These are phyloP conservation scores for Leptopilina boulardi DNA, from an alignment of 1,140 invertebrate genomes.

Conservation along the genomic window DNA sequence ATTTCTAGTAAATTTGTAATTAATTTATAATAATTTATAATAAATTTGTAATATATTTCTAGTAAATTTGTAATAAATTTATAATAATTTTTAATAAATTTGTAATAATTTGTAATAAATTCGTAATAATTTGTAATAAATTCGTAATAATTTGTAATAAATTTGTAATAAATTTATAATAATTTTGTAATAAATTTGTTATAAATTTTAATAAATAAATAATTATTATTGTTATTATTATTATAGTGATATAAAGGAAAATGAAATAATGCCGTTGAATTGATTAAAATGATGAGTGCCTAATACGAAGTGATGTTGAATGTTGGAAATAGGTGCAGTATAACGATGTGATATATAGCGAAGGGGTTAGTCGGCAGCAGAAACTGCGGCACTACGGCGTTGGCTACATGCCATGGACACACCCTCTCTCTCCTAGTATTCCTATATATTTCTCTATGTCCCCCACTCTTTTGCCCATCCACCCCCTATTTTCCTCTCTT, in stretches of 20 bases:
- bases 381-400: slow-evolving; percentile 69
- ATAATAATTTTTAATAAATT: no score
- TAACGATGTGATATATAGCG: slow-evolving; percentile 50
- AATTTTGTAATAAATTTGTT: no score
- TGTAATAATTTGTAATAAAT: no score
- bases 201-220: no score
- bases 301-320: slow-evolving; percentile 44
- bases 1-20: no score
- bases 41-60: no score
- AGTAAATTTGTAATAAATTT: no score
- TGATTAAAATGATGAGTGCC: slow-evolving; percentile 43
- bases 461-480: slow-evolving; percentile 33
- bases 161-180: no score
- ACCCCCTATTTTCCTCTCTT: slow-evolving; percentile 25
- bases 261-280: background rate
- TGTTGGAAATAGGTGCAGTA: slow-evolving; percentile 55
- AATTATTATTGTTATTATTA: no score
- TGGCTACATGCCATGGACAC: slow-evolving; percentile 66
- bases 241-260: slow-evolving; percentile 31
- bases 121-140: no score
- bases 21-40: no score
- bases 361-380: slow-evolving; percentile 57
- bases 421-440: slow-evolving; percentile 57
- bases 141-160: no score
- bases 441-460: slow-evolving; percentile 26